Evolutionary conservation across 2,113 vertebrate species (phyloP), one percentile per base, ranked within the genome.

Genomic region (Antigone vipio): DNA sequence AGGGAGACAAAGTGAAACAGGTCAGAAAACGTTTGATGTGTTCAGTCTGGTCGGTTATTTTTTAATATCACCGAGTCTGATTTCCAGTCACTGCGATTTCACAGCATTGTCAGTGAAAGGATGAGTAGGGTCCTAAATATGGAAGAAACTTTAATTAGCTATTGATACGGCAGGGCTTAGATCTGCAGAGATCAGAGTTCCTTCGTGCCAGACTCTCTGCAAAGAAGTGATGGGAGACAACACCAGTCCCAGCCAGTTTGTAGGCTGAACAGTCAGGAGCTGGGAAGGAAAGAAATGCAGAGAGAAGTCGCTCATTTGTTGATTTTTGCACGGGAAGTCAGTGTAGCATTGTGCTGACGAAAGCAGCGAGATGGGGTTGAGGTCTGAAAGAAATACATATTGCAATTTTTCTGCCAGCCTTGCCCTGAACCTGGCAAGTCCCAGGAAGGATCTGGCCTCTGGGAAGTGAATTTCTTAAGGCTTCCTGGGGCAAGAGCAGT

Each of bases 1-100:
- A 93, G 72, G 88, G 90, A 94, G 82, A 74, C 82, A 94, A 94
- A 96, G 90, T 78, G 94, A 92, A 96, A 47, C 92, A 85, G 93
- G 93, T 88, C 93, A 96, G 90, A 66, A 92, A 89, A 79, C 0
- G 1, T 95, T 95, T 90, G 85, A 96, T 90, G 78, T 80, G 78
- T 22, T 95, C 93, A 71, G 50, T 67, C 82, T 85, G 78, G 67
- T 80, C 0, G 23, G 69, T 69, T 93, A 45, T 67, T 83, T 95
- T 95, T 75, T 73, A 83, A 26, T 59, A 72, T 79, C 78, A 83
- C 30, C 9, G 49, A 83, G 53, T 42, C 27, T 89, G 81, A 85
- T 88, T 95, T 94, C 35, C 62, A 96, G 88, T 72, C 40, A 50
- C 58, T 66, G 50, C 0, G 2, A 76, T 90, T 85, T 90, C 77